Base-by-base conservation (phyloP, 2,113 vertebrate species). In the Polyodon spathula region DNA sequence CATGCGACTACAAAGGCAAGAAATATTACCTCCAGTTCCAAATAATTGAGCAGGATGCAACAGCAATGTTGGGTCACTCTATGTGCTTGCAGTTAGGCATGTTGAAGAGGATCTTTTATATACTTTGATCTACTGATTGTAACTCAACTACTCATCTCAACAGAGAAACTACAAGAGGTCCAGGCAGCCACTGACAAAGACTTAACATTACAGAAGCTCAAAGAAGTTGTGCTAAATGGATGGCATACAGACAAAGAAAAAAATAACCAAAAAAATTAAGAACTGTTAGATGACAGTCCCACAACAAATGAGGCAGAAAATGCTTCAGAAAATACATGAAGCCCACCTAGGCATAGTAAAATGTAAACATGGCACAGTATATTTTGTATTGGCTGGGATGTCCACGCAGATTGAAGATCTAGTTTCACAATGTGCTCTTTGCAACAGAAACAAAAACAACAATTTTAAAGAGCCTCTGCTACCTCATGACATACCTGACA, bases 401-500 rank as follows among this genome's bases (percentile, higher is more conserved):
- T n/a, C 40, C 27, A 59, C 54, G 37, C 40, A 60, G 37, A 60
- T 56, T 48, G 41, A 65, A 17, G 52, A 60, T n/a, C 5, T 50
- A 1, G 37, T 55, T 15, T 50, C 44, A 10, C 54, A 38, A 27
- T 65, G 41, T 65, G 16, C 63, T 17, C 17, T 65, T 27, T 54
- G 50, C 14, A 53, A 53, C 11, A 40, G 41, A 16, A 37, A 44
- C 11, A 40, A 15, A 39, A 15, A 10, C 9, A 65, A 27, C 8
- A 55, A 56, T 37, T 46, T 40, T 10, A 65, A 60, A 62, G 60
- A 62, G 40, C 54, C 60, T 42, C 9, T 66, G 1, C n/a, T 62
- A 39, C 17, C 52, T 37, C 59, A 53, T 51, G 43, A 41, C 37
- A 27, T 62, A 11, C 59, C 65, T 62, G 65, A 62, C 11, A 62